Conservation (phyloP, 2,888 invertebrate genomes). For the Nymphalis polychloros region DNA sequence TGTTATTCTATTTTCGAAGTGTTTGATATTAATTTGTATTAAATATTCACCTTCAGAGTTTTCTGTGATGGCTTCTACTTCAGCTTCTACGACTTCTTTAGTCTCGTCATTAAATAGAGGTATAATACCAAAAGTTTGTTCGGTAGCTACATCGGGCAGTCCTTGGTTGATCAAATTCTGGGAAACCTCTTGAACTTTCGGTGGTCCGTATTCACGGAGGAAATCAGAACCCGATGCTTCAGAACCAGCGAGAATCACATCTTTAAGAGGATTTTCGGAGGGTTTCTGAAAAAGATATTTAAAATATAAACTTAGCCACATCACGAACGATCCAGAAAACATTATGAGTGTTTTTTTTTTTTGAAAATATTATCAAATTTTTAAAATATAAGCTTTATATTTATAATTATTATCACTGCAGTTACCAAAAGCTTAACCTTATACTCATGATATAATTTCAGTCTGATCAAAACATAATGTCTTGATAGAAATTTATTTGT, state of each 20-base stretch:
- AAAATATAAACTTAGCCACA: not conserved
- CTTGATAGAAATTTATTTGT: no score
- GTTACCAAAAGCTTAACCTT: no score
- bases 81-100: constrained; percentile 17
- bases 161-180: constrained; percentile 57
- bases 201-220: constrained; percentile 76
- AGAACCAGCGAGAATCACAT: constrained; percentile 62
- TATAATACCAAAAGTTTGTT: constrained; percentile 52
- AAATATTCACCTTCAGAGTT: constrained; percentile 13
- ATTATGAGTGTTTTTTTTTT: no score
- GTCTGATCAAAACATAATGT: no score
- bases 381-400: no score
- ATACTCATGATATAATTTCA: no score
- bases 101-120: constrained; percentile 33
- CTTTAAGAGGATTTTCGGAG: constrained; percentile 65
- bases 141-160: constrained; percentile 60
- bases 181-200: constrained; percentile 57
- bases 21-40: not conserved
- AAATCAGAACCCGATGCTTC: constrained; percentile 75
- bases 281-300: constrained; percentile 57
- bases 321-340: no score
- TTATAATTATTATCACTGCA: no score
- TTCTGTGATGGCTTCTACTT: constrained; percentile 5
- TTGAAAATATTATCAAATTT: no score
- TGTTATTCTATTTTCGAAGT: not conserved